Base-by-base conservation (phyloP, 2,888 invertebrate genomes). In the Periphyllus acericola region DNA sequence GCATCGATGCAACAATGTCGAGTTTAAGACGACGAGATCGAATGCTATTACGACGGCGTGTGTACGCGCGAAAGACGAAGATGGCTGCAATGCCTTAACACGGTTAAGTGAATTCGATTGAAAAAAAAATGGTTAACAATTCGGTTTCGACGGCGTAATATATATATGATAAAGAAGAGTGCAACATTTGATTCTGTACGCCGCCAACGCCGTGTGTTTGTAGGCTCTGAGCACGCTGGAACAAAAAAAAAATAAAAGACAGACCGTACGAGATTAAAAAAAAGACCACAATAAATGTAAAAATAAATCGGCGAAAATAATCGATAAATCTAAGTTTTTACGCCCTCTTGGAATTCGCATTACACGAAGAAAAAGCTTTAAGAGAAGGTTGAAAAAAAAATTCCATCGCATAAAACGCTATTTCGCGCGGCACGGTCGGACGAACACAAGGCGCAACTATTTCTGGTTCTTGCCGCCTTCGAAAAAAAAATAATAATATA, bases 261-360 rank as follows among this genome's bases (percentile, higher is more conserved):
- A 29, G 29, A 32, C 71, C 3, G 3, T 0, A 71, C 25, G 34
- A 60, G 6, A 60, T 21, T 3, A 21, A 19, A 79, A 25, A 80
- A 79, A 79, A 72, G 8, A 46, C 46, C 21, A 60, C 25, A 25
- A 21, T 34, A 55, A 79, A 80, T 60, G 29, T 80, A 72, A 81
- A 74, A 84, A 84, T 84, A 46, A 68, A 66, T 66, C 83, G 66
- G n/a, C 78, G 25, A 86, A 80, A 80, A 80, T 36, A 72, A 86
- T 86, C 87, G 87, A 81, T 87, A 86, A 86, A 87, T 87, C 71
- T 71, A 74, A 80, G 86, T 87, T 79, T 85, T 87, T 80, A 87
- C 87, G 55, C 71, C 72, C 74, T 79, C 74, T 87, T 40, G 87
- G 87, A 87, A 80, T 87, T 87, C 80, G 40, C 55, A 40, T 80